A percentile compares a stretch with the other conserved stretches of the same genome.
Evolutionary conservation across 2,113 vertebrate species (phyloP).

Genomic region (Tachycineta bicolor): DNA sequence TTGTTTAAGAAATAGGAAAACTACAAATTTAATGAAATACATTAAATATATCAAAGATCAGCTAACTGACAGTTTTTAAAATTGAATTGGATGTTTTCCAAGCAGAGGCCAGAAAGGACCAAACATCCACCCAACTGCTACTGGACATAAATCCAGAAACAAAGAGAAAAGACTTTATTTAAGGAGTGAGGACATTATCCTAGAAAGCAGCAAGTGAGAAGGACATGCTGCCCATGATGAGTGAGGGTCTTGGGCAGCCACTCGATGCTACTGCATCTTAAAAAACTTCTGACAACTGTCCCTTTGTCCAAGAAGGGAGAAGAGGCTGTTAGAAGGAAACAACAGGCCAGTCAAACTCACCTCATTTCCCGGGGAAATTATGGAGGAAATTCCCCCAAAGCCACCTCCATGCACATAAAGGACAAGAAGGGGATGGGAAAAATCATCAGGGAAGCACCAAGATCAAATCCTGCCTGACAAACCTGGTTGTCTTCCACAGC

Average conservation of each 20-base stretch:
- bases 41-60: conserved; percentile 7
- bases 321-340: neutral
- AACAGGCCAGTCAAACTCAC: neutral
- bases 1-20: conserved; percentile 5
- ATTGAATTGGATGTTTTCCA: conserved; percentile 17
- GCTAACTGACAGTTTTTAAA: conserved; percentile 14
- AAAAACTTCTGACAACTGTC: neutral
- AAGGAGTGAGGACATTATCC: neutral
- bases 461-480: neutral
- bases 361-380: neutral
- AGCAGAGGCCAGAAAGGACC: neutral
- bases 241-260: neutral
- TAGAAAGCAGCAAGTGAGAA: neutral
- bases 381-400: neutral
- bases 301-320: neutral
- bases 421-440: neutral
- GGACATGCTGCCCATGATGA: fast-evolving
- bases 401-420: neutral
- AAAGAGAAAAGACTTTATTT: neutral
- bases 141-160: neutral
- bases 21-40: neutral
- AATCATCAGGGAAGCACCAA: neutral
- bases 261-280: neutral
- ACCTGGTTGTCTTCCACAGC: neutral
- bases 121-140: neutral